Evolutionary conservation across 23 tunicate genomes (phyloP), one percentile per base, ranked within the genome.

Genomic region (Aplidium turbinatum): DNA sequence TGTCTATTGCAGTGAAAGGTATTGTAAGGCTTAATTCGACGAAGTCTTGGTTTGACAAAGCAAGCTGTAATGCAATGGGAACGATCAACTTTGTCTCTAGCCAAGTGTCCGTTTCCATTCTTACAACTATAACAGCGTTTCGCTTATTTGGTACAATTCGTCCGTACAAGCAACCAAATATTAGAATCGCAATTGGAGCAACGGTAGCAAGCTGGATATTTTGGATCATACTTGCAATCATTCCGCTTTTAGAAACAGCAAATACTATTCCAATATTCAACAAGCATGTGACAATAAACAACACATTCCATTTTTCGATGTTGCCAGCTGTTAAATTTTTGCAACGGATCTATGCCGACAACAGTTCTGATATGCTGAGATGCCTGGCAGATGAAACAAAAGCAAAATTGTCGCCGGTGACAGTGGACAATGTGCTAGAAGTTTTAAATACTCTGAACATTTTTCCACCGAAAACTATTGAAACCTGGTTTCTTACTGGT

Each of bases 141-240:
- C 34, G 67, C 5, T 60, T 60, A n/a, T 25, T 27, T 60, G 35
- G 67, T 30, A n/a, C 31, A 4, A 24, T 29, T 26, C n/a, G 5
- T 60, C 67, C 67, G 6, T 60, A 60, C 67, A 60, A 60, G 31
- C 34, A 60, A 25, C 36, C 18, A 29, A n/a, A 60, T 38, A 4
- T 28, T 6, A 60, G 36, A 60, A 7, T 60, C 7, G 35, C 31
- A 4, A 16, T 60, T 11, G n/a, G 7, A 3, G 38, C 31, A 29
- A 4, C n/a, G 31, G 31, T 29, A 29, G 9, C 9, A 6, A 24
- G 38, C 30, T 60, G 60, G 60, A 19, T 53, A 4, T 4, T 60
- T 5, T 60, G 67, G 67, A 60, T 60, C 9, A 27, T 6, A 11
- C 5, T 60, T 4, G 67, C 67, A 4, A 4, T 60, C 13, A 5